A percentile compares a stretch with the other conserved stretches of the same genome.
Conservation (phyloP, 2,113 vertebrate species). For the Leptocoma aspasia region DNA sequence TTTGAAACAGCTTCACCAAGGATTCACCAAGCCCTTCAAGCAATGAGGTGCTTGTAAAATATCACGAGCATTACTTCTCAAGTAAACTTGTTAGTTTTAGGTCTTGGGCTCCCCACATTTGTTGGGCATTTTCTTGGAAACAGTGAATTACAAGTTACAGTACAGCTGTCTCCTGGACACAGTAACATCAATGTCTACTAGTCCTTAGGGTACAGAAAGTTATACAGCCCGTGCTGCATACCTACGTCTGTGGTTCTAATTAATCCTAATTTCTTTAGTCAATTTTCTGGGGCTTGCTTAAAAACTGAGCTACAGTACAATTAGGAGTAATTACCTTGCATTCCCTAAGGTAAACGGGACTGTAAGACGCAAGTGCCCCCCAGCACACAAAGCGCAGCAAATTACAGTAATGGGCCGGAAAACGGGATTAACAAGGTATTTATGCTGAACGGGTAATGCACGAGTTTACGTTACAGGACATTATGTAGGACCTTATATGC, state of each 20-base stretch:
- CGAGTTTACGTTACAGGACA: rapidly evolving
- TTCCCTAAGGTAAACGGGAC: not conserved
- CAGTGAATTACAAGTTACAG: not conserved
- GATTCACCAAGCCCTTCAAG: not conserved
- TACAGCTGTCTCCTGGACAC: not conserved
- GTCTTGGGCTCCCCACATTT: not conserved
- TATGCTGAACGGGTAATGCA: rapidly evolving
- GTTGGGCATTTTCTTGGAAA: not conserved
- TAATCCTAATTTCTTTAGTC: not conserved
- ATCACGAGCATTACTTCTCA: not conserved
- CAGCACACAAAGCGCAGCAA: not conserved
- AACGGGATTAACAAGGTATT: rapidly evolving
- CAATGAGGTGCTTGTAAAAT: not conserved
- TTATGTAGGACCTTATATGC: constrained; percentile 74
- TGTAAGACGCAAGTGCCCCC: rapidly evolving
- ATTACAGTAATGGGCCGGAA: rapidly evolving
- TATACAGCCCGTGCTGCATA: not conserved
- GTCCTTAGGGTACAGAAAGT: not conserved
- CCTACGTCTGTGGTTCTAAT: not conserved
- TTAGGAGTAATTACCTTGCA: not conserved
- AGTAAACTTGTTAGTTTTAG: not conserved
- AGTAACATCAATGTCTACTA: not conserved
- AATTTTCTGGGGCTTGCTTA: not conserved
- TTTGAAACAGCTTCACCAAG: not conserved
- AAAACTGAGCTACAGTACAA: not conserved